phyloP scores from a whole-genome alignment of 2,888 invertebrate genomes.

The Leptogaster cylindrica region DNA sequence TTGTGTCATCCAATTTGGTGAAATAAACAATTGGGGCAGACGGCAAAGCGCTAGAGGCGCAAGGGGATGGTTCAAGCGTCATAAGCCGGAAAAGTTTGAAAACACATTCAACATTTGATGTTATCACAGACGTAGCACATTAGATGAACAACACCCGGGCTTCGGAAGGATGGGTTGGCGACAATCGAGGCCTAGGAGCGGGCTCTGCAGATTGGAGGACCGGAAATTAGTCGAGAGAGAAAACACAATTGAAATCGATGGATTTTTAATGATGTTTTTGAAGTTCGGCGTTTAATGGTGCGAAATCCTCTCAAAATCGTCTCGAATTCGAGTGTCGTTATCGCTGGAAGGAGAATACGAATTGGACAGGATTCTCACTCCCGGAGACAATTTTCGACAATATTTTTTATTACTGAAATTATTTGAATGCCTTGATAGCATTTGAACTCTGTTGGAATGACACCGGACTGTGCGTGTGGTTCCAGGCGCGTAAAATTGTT shows the following conservation, averaged over 20 bases:
- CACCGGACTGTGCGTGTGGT: too few relatives aligned
- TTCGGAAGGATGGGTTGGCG: neutral
- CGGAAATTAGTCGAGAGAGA: constrained; percentile 7
- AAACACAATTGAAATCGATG: constrained; percentile 13
- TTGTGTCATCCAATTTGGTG: constrained; percentile 37
- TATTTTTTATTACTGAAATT: neutral
- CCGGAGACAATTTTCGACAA: neutral
- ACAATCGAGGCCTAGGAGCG: neutral
- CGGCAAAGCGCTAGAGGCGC: neutral
- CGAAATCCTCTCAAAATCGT: neutral
- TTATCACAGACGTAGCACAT: constrained; percentile 19
- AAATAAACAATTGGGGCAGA: constrained; percentile 27
- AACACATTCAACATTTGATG: constrained; percentile 32
- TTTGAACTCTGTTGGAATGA: too few relatives aligned
- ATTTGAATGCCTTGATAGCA: too few relatives aligned
- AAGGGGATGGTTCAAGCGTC: constrained; percentile 7
- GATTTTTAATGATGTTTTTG: neutral
- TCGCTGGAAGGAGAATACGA: neutral
- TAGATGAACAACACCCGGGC: constrained; percentile 7
- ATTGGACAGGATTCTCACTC: too few relatives aligned
- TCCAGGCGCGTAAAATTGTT: too few relatives aligned
- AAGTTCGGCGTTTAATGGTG: neutral
- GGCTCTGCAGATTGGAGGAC: neutral
- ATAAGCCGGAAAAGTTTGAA: constrained; percentile 18
- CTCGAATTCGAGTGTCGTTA: neutral